phyloP scores from a whole-genome alignment of 35 echinoderm and acorn worm genomes.

The Anneissia japonica region DNA sequence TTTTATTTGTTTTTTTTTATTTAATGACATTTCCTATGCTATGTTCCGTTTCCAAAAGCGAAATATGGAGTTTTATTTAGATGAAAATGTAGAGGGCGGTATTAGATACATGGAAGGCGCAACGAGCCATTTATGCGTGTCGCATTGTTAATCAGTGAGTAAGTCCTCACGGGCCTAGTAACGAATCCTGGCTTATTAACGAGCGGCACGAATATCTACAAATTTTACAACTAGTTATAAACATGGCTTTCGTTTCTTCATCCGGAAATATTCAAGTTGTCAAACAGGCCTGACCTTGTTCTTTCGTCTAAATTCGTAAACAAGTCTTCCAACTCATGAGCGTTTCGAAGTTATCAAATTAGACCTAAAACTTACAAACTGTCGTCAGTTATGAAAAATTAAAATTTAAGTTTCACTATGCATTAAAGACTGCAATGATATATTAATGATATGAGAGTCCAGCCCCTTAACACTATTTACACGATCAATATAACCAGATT shows the following conservation, averaged over 20 bases:
- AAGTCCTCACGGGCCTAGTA: neutral
- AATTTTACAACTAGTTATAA: neutral
- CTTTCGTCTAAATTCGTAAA: neutral
- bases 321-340: neutral
- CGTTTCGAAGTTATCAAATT: neutral
- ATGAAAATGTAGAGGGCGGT: neutral
- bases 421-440: neutral
- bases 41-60: no score
- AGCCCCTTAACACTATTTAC: neutral
- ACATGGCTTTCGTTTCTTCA: neutral
- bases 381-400: neutral
- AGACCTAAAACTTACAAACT: neutral
- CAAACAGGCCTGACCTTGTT: neutral
- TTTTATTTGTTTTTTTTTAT: no score
- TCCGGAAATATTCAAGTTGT: neutral
- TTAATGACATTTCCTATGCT: no score
- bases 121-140: neutral
- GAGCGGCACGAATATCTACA: neutral
- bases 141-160: neutral
- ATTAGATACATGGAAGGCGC: neutral
- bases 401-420: neutral
- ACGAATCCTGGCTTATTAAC: neutral
- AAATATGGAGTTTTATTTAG: no score
- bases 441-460: no score
- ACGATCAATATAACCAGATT: neutral